These are phyloP conservation scores for Mixornis gularis DNA, from an alignment of 2,113 vertebrate species.

Conservation along the genomic window DNA sequence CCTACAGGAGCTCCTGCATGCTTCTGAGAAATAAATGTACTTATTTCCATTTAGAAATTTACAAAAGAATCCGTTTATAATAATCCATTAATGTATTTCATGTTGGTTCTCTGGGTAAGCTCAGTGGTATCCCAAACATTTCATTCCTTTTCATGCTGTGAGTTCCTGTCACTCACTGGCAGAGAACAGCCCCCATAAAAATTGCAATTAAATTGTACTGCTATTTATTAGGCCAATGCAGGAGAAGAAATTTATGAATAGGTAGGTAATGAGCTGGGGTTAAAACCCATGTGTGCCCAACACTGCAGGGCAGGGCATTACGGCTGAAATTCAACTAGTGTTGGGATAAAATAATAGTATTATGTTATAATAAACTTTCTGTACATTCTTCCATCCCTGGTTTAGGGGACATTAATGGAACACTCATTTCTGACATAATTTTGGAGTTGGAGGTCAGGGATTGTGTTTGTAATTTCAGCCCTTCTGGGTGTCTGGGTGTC, in stretches of 20 bases:
- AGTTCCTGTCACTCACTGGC: background rate
- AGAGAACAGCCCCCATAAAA: background rate
- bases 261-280: background rate
- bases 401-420: background rate
- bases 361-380: background rate
- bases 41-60: background rate
- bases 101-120: background rate
- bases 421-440: background rate
- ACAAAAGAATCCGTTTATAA: background rate
- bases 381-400: accelerated
- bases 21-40: background rate
- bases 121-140: background rate
- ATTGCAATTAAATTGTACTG: background rate
- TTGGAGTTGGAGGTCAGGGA: background rate
- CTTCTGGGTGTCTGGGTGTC: background rate
- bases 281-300: accelerated
- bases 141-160: background rate
- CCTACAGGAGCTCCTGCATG: background rate
- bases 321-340: background rate
- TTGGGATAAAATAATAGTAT: background rate
- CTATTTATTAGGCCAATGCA: background rate
- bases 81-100: background rate
- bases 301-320: background rate
- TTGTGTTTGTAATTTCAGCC: background rate
- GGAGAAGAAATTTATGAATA: background rate